A percentile compares a stretch with the other conserved stretches of the same genome.
Conservation (phyloP, 2,797 vertebrate species). For the Brachymystax lenok region DNA sequence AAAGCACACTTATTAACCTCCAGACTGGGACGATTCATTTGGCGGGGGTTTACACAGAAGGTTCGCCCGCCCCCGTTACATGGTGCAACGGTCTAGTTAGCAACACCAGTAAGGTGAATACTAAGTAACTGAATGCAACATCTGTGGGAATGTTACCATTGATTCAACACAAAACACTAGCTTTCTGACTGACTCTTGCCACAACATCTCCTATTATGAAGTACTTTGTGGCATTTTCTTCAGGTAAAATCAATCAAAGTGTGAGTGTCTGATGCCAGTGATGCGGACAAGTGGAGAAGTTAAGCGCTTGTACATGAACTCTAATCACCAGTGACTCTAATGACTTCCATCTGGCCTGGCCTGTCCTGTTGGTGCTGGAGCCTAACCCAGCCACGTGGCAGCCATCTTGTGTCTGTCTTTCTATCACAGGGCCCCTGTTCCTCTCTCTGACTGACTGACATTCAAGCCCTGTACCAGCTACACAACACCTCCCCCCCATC, state of each 20-base stretch:
- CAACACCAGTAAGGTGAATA: background rate
- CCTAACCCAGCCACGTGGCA: constrained; percentile 63
- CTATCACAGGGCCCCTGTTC: constrained; percentile 16
- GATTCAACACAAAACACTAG: background rate
- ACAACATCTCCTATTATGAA: background rate
- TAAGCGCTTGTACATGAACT: constrained; percentile 71
- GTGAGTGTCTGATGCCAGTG: constrained; percentile 55
- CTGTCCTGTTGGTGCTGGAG: background rate
- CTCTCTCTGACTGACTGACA: constrained; percentile 16
- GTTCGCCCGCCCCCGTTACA: constrained; percentile 29
- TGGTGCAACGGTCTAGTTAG: background rate
- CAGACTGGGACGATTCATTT: constrained; percentile 67
- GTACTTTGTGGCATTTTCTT: background rate
- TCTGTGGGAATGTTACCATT: background rate
- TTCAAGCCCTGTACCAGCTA: constrained; percentile 13
- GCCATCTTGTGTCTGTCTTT: constrained; percentile 52
- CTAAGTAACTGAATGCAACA: background rate
- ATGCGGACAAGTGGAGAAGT: constrained; percentile 70
- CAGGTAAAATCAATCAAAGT: constrained; percentile 9
- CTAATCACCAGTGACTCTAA: constrained; percentile 74
- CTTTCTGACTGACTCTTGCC: background rate
- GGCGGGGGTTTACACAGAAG: constrained; percentile 71
- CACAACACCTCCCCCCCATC: constrained; percentile 24
- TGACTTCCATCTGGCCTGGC: constrained; percentile 73
- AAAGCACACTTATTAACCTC: constrained; percentile 68